Percentiles rank a stretch among this genome's conserved stretches.
Evolutionary conservation across 2,113 vertebrate genomes (phyloP).

Genomic region (Cyprinodon tularosa): DNA sequence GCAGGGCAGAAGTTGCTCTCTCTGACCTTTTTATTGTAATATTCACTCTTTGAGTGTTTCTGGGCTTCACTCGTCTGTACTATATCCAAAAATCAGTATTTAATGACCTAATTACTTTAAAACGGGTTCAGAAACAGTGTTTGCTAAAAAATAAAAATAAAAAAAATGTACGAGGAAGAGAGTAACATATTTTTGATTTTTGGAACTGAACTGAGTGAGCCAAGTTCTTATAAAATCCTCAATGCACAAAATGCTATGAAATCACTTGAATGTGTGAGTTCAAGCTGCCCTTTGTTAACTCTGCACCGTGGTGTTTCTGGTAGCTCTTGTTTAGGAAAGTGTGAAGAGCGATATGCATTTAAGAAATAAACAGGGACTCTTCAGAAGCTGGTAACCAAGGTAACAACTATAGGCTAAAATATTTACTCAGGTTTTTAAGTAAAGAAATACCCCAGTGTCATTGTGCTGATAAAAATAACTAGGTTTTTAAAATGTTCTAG

Average conservation of each 20-base stretch:
- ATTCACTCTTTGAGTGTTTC: slow-evolving; percentile 36
- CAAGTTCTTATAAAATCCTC: background rate
- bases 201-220: slow-evolving; percentile 11
- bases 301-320: background rate
- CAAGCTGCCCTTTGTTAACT: slow-evolving; percentile 10
- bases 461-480: background rate
- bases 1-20: slow-evolving; percentile 59
- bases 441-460: background rate
- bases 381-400: background rate
- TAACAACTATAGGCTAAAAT: slow-evolving; percentile 17
- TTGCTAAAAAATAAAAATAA: slow-evolving; percentile 7
- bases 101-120: slow-evolving; percentile 9
- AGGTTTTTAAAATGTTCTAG: too few species aligned
- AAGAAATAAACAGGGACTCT: background rate
- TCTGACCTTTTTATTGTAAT: slow-evolving; percentile 51
- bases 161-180: background rate
- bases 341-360: slow-evolving; percentile 3
- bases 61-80: slow-evolving; percentile 48
- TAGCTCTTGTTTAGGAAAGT: slow-evolving; percentile 16
- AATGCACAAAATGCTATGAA: background rate
- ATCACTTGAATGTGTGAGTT: background rate
- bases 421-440: too few species aligned
- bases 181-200: background rate
- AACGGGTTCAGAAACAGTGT: slow-evolving; percentile 9
- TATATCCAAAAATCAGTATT: slow-evolving; percentile 9